Base-by-base conservation (phyloP, 2,888 invertebrate species). In the Noctuana brunneofusca region DNA sequence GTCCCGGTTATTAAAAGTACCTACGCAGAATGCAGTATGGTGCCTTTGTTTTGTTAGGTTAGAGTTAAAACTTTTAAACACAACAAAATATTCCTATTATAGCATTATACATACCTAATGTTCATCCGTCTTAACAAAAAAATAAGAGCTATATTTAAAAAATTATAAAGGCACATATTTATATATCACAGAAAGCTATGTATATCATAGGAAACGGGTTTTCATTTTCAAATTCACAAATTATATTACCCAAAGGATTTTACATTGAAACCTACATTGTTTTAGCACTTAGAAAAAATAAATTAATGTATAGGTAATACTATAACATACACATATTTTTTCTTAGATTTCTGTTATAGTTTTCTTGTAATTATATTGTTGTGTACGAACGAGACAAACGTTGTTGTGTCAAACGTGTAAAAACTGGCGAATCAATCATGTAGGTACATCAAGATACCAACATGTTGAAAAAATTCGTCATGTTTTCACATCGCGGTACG, bases 401-500 rank as follows among this genome's bases (percentile, higher is more conserved):
- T n/a, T n/a, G n/a, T n/a, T n/a, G n/a, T n/a, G n/a, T n/a, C n/a
- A n/a, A n/a, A n/a, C n/a, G n/a, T n/a, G 49, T 24, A 35, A 22
- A 35, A n/a, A 35, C 35, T 4, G 3, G 3, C n/a, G n/a, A 35
- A 35, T 35, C 12, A 4, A 27, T 27, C 27, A 27, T 3, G 8
- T 3, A 27, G 8, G 8, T 27, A 27, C 3, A 3, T 6, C 1
- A 27, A 27, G 8, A 27, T 6, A 24, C 4, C 24, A 24, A 24
- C 24, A n/a, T n/a, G n/a, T 35, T 12, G 35, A 43, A 14, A 38
- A 8, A 20, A 20, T 12, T 8, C 18, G 3, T 14, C 20, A 4
- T 24, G 58, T 24, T 58, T 58, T 58, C 41, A 14, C 52, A 52
- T 43, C 58, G 52, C 43, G 52, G 20, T 58, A 52, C n/a, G n/a